A percentile compares a stretch with the other conserved stretches of the same genome.
phyloP scores from a whole-genome alignment of 2,888 invertebrate species.

The Caenorhabditis doughertyi region DNA sequence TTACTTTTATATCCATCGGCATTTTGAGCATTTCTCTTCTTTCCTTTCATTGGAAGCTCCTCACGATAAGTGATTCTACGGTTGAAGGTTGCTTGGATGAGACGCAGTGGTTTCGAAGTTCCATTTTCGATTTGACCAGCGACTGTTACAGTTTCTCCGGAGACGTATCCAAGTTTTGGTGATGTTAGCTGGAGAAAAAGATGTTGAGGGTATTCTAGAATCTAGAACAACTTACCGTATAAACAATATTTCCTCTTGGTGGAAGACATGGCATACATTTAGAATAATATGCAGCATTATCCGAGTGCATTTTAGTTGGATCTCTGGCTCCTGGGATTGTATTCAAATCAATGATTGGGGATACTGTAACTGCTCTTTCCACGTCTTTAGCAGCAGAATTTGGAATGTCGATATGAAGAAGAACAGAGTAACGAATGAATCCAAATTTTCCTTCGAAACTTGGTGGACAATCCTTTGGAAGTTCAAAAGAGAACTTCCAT shows the following conservation, averaged over 20 bases:
- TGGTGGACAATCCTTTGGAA: conserved; percentile 54
- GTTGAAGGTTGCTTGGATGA: conserved; percentile 16
- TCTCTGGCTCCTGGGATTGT: conserved; percentile 18
- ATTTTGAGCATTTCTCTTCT: conserved; percentile 1
- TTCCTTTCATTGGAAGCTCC: conserved; percentile 9
- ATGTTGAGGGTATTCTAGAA: too few species aligned
- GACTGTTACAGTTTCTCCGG: conserved; percentile 26
- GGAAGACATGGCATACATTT: conserved; percentile 9
- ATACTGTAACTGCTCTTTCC: conserved; percentile 42
- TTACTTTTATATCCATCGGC: conserved; percentile 26
- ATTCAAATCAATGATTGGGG: conserved; percentile 37
- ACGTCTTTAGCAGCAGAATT: conserved; percentile 6
- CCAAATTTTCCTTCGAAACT: conserved; percentile 51
- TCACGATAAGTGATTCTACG: conserved; percentile 33
- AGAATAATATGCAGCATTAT: not conserved
- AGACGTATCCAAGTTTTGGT: conserved; percentile 45
- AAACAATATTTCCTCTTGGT: conserved; percentile 21
- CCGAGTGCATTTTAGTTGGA: not conserved
- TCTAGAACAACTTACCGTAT: conserved; percentile 24
- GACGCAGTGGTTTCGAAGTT: not conserved
- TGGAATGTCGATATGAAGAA: conserved; percentile 47
- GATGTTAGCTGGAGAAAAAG: conserved; percentile 20
- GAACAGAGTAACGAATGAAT: conserved; percentile 48
- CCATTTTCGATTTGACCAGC: conserved; percentile 9
- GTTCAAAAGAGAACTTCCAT: conserved; percentile 59